Conservation (phyloP, 2,797 vertebrate species). For the Pampus argenteus region DNA sequence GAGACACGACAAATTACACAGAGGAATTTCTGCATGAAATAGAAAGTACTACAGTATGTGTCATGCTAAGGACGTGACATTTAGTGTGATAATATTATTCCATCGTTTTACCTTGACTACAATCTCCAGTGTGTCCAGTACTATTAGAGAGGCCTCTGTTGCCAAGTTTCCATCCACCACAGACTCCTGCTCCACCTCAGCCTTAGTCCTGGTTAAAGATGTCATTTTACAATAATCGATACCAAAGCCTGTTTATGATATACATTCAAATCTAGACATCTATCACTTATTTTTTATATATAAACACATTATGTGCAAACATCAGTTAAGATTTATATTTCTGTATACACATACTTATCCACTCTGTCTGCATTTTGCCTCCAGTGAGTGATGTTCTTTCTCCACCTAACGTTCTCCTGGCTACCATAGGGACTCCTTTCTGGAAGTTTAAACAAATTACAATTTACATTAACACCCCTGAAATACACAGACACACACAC, state of each 20-base stretch:
- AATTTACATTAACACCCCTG: constrained; percentile 15
- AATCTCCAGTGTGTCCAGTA: constrained; percentile 92
- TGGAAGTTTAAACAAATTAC: constrained; percentile 59
- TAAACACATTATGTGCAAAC: background rate
- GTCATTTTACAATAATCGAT: constrained; percentile 13
- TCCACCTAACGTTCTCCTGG: constrained; percentile 95
- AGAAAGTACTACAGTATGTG: background rate
- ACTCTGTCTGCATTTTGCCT: constrained; percentile 90
- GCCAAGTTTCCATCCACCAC: constrained; percentile 93
- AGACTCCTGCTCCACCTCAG: constrained; percentile 92
- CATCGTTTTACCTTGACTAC: constrained; percentile 89
- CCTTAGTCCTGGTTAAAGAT: constrained; percentile 84
- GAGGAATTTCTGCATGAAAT: background rate
- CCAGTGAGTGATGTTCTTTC: constrained; percentile 94
- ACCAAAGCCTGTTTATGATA: background rate
- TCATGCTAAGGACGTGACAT: background rate
- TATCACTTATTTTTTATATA: background rate
- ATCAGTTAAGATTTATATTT: background rate
- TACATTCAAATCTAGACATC: constrained; percentile 2
- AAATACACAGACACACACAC: background rate
- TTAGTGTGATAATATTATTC: background rate
- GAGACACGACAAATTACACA: constrained; percentile 12
- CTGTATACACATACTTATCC: constrained; percentile 87
- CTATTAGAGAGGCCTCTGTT: constrained; percentile 90
- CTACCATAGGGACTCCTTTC: constrained; percentile 91